Conservation (phyloP, 2,113 vertebrate species). For the Hemiscyllium ocellatum region DNA sequence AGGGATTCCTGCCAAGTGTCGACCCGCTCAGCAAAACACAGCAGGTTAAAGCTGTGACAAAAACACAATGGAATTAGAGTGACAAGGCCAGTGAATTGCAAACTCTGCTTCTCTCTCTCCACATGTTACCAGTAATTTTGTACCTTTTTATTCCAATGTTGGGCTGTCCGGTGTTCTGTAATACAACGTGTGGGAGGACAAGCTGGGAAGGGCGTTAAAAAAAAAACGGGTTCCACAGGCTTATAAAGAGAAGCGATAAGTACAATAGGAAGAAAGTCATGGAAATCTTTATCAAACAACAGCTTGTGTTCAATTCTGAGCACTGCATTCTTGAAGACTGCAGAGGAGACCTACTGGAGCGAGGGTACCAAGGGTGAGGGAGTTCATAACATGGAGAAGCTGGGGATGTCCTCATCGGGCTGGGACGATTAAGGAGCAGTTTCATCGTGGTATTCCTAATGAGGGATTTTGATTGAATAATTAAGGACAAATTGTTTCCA, state of each 20-base stretch:
- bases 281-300: neutral
- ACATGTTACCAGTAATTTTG: neutral
- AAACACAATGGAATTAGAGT: neutral
- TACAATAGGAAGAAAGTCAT: neutral
- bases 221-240: neutral
- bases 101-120: neutral
- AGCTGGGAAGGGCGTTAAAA: neutral
- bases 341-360: neutral
- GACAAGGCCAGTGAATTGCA: neutral
- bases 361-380: neutral
- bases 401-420: neutral
- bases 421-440: neutral
- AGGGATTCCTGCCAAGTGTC: slow-evolving; percentile 58
- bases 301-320: neutral
- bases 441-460: neutral
- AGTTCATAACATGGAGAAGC: neutral
- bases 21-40: slow-evolving; percentile 59
- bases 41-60: slow-evolving; percentile 62
- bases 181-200: neutral
- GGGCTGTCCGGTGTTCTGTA: neutral
- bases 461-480: neutral
- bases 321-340: neutral
- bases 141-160: neutral
- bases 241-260: neutral
- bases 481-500: neutral